Conservation (phyloP, 2,888 invertebrate species). For the Pasiphila rectangulata region DNA sequence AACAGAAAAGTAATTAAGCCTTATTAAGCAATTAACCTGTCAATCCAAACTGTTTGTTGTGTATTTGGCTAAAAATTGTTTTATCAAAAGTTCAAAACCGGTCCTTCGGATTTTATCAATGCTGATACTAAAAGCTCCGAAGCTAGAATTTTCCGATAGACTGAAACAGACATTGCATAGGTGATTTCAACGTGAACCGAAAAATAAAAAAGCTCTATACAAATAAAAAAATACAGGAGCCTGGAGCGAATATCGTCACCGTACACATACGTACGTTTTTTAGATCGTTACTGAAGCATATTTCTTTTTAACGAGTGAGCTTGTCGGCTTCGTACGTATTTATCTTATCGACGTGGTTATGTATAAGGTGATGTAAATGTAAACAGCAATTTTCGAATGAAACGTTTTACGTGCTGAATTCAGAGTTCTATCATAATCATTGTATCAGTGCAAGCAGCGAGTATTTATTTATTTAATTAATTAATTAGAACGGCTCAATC, state of each 20-base stretch:
- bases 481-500: too few species aligned
- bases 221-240: constrained; percentile 12
- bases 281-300: constrained; percentile 34
- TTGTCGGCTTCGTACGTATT: constrained; percentile 30
- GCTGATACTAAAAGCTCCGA: too few species aligned
- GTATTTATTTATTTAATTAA: too few species aligned
- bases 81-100: too few species aligned
- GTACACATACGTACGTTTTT: constrained; percentile 38
- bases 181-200: constrained; percentile 31
- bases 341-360: constrained; percentile 4
- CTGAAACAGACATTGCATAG: constrained; percentile 35
- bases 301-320: constrained; percentile 48
- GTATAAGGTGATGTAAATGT: neutral
- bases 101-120: too few species aligned
- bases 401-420: too few species aligned
- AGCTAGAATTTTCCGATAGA: constrained; percentile 28
- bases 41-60: too few species aligned
- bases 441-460: too few species aligned
- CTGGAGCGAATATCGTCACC: constrained; percentile 44
- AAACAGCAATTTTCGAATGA: neutral
- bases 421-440: too few species aligned
- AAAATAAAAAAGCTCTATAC: constrained; percentile 18
- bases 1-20: too few species aligned
- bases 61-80: too few species aligned
- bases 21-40: too few species aligned